Conservation (phyloP, 2,888 invertebrate species). For the Acanthosepion esculentum region DNA sequence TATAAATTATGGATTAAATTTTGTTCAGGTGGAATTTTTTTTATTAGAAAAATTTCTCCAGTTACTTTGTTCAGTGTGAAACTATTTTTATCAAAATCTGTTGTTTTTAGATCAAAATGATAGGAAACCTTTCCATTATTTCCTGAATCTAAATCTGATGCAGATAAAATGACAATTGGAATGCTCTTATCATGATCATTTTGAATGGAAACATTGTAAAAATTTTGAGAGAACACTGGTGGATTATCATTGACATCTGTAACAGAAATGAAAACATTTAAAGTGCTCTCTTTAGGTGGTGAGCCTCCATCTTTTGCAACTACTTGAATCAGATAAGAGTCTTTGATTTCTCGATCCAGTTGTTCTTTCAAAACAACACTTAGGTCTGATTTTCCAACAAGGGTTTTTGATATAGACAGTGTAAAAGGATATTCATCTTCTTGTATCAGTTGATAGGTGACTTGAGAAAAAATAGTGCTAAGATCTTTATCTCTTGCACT, state of each 20-base stretch:
- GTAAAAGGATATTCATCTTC: not conserved
- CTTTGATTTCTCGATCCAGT: conserved; percentile 48
- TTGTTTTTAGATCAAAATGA: not conserved
- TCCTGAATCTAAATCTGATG: not conserved
- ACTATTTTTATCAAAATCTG: not conserved
- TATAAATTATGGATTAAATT: not conserved
- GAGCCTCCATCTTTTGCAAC: not conserved
- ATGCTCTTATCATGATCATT: not conserved
- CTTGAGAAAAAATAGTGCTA: not conserved
- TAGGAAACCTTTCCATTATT: not conserved
- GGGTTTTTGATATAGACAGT: not conserved
- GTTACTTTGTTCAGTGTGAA: not conserved
- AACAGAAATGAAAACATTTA: not conserved
- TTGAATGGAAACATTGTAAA: conserved; percentile 1
- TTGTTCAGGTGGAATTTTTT: not conserved
- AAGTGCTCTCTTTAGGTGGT: not conserved
- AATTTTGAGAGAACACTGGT: not conserved
- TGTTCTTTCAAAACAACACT: not conserved
- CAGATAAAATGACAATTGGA: not conserved
- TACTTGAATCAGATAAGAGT: not conserved
- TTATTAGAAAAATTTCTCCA: not conserved
- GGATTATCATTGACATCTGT: not conserved
- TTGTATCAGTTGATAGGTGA: not conserved
- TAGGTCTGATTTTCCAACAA: not conserved
- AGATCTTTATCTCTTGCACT: not conserved